phyloP scores from a whole-genome alignment of 92 coral and sea anemone species.

The Umimayanthus chanpuru region DNA sequence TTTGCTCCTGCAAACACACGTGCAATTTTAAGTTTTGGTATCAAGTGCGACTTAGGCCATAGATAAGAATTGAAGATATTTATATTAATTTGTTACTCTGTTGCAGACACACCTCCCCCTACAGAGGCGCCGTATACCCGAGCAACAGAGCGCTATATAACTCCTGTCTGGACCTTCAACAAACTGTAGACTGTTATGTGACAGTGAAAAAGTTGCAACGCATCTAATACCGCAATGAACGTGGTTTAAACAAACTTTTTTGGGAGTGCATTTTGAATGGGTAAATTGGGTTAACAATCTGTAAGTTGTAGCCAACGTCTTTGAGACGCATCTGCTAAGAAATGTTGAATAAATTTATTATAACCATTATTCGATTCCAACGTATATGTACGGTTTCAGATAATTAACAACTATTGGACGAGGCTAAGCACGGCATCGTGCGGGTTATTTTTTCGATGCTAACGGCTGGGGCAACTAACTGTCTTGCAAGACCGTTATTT shows the following conservation, averaged over 20 bases:
- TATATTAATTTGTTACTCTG: background rate
- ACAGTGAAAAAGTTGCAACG: background rate
- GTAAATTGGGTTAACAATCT: background rate
- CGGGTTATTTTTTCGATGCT: too few species aligned
- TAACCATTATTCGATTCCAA: background rate
- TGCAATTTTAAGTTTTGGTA: too few species aligned
- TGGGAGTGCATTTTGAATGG: background rate
- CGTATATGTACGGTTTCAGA: too few species aligned
- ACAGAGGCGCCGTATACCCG: background rate
- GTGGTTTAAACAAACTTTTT: background rate
- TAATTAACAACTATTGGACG: too few species aligned
- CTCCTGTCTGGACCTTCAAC: conserved; percentile 17
- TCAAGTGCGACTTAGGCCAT: too few species aligned
- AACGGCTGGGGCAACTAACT: too few species aligned
- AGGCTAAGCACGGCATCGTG: too few species aligned
- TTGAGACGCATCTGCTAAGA: background rate
- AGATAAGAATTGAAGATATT: too few species aligned
- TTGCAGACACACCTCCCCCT: background rate
- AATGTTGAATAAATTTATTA: too few species aligned
- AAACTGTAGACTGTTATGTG: conserved; percentile 2
- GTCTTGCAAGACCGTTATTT: too few species aligned
- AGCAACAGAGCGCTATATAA: conserved; percentile 7
- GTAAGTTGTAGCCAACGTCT: background rate
- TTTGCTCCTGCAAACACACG: too few species aligned
- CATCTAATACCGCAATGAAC: background rate